Evolutionary conservation across 2,113 vertebrate species (phyloP).

Genomic region (Toxotes chatareus): DNA sequence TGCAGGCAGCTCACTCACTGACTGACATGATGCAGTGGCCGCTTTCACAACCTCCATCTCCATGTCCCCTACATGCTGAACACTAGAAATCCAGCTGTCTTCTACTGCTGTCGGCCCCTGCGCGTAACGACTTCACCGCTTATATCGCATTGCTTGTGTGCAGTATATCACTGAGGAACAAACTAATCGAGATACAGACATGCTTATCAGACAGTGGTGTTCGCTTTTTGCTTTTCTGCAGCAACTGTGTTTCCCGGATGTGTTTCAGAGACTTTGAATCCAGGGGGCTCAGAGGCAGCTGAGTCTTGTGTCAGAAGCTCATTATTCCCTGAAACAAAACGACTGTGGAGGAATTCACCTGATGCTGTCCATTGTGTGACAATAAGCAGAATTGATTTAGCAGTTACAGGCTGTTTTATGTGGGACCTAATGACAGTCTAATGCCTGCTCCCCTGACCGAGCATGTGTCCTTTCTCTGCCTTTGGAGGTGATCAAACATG

Average conservation of each 20-base stretch:
- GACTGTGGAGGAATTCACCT: conserved; percentile 51
- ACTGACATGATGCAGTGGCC: background rate
- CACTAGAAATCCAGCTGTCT: conserved; percentile 33
- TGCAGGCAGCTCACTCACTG: conserved; percentile 22
- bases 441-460: conserved; percentile 42
- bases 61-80: background rate
- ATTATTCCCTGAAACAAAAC: conserved; percentile 41
- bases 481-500: conserved; percentile 39
- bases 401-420: conserved; percentile 75
- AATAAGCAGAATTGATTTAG: conserved; percentile 77
- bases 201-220: background rate
- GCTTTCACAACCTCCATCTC: conserved; percentile 21
- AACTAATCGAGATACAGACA: conserved; percentile 6
- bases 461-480: conserved; percentile 38
- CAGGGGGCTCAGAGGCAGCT: background rate
- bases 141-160: background rate
- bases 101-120: background rate
- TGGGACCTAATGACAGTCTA: conserved; percentile 42
- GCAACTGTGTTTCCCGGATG: conserved; percentile 4
- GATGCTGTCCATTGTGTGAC: conserved; percentile 64
- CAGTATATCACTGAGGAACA: conserved; percentile 6
- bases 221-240: background rate
- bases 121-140: background rate
- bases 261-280: background rate
- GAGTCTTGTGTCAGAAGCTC: background rate